phyloP scores from a whole-genome alignment of 92 coral and sea anemone species.

The Phenganax marumi region DNA sequence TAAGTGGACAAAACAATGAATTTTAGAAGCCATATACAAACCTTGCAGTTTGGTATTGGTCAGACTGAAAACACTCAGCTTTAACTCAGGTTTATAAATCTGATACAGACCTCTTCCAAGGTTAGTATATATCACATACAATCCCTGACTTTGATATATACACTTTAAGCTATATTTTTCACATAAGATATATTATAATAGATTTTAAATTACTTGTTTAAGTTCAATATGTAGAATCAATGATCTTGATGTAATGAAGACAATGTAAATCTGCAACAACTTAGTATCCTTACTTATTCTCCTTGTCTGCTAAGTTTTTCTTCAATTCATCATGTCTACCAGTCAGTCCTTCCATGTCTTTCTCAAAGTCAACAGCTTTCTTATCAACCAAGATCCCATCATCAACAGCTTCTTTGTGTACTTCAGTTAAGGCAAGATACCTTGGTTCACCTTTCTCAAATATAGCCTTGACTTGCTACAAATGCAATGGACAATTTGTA shows the following conservation, averaged over 20 bases:
- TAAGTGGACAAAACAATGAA: too few species aligned
- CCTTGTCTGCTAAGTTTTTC: constrained; percentile 25
- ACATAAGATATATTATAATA: too few species aligned
- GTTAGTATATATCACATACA: too few species aligned
- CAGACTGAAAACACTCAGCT: too few species aligned
- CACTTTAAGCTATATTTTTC: too few species aligned
- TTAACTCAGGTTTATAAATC: too few species aligned
- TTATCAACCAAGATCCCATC: constrained; percentile 30
- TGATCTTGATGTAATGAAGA: not conserved
- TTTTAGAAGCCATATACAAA: too few species aligned
- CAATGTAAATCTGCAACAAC: not conserved
- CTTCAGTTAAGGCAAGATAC: constrained; percentile 12
- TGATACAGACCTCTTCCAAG: too few species aligned
- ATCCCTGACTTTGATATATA: too few species aligned
- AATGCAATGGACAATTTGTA: not conserved
- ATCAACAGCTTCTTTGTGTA: constrained; percentile 25
- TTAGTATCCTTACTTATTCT: not conserved
- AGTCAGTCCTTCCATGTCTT: constrained; percentile 16
- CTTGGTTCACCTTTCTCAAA: constrained; percentile 25
- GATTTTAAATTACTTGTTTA: too few species aligned
- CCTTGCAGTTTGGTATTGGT: too few species aligned
- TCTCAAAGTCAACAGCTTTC: constrained; percentile 23
- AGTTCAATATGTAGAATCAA: too few species aligned
- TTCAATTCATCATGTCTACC: constrained; percentile 36
- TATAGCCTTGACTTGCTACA: constrained; percentile 25